A percentile compares a stretch with the other conserved stretches of the same genome.
phyloP scores from a whole-genome alignment of 2,113 vertebrate species.

The Oreochromis aureus region DNA sequence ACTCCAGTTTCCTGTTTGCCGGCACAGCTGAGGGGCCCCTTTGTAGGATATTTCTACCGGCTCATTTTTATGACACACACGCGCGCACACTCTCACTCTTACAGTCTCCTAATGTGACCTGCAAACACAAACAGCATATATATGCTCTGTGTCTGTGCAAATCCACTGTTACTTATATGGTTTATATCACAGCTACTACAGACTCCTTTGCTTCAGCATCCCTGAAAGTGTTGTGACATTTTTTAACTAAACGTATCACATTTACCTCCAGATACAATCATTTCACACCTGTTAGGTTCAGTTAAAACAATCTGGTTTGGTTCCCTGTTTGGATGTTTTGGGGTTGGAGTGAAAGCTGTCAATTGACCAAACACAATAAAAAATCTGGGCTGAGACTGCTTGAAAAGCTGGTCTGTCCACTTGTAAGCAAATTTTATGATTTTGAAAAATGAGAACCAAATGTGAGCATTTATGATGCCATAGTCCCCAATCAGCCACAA shows the following conservation, averaged over 20 bases:
- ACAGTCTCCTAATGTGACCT: conserved; percentile 1
- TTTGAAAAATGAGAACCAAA: background rate
- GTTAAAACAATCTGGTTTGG: background rate
- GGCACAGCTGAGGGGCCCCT: conserved; percentile 48
- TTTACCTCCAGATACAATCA: background rate
- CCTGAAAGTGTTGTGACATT: background rate
- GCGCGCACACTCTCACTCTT: no score
- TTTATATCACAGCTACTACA: background rate
- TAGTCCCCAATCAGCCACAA: background rate
- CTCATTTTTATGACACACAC: background rate
- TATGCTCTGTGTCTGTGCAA: background rate
- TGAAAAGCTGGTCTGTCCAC: background rate
- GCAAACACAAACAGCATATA: background rate
- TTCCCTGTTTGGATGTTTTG: background rate
- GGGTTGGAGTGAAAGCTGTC: background rate
- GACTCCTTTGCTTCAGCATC: background rate
- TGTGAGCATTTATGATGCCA: background rate
- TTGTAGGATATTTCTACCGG: conserved; percentile 33
- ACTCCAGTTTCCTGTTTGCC: conserved; percentile 63
- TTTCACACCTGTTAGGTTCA: background rate
- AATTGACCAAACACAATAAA: background rate
- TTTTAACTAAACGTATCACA: background rate
- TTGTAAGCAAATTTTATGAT: background rate
- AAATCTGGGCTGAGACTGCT: background rate
- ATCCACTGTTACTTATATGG: background rate